Evolutionary conservation across 2,888 invertebrate genomes (phyloP), one percentile per base, ranked within the genome.

Genomic region (Coecobrya sp.): DNA sequence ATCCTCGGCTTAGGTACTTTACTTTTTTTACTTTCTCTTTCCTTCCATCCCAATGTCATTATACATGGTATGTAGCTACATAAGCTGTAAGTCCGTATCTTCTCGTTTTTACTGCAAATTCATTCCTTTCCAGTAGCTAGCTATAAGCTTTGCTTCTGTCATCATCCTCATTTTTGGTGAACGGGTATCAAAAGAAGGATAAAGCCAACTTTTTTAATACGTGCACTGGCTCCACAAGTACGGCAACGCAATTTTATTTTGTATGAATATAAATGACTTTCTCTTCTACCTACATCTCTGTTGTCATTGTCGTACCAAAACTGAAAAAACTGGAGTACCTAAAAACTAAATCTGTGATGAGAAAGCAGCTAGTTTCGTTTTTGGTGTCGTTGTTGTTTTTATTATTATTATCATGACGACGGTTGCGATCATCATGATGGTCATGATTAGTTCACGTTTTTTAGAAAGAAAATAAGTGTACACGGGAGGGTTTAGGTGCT

Each of bases 231-330:
- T 70, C 36, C 70, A 70, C 70, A 70, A 70, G 70, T 70, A 36
- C 59, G 19, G 16, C 62, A 73, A 86, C 73, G 87, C 87, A 87
- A 87, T 87, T 62, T 87, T 45, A 27, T 65, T 79, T 59, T 65
- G 88, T 68, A 88, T 88, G 88, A 88, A 88, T 88, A 88, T 81
- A 88, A 88, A 88, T 88, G 88, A 49, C 19, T 62, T 11, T 62
- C 36, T 81, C 27, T 16, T 55, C n/a, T 55, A n/a, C n/a, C n/a
- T n/a, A n/a, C 49, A 30, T 16, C 19, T 52, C 11, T 7, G 22
- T n/a, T n/a, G n/a, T n/a, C n/a, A n/a, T n/a, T n/a, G n/a, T n/a
- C n/a, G n/a, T n/a, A n/a, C n/a, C 36, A 36, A 36, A 36, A 36
- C 36, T n/a, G n/a, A n/a, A n/a, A n/a, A n/a, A n/a, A n/a, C n/a